phyloP scores from a whole-genome alignment of 2,888 invertebrate species.

The Abrostola tripartita region DNA sequence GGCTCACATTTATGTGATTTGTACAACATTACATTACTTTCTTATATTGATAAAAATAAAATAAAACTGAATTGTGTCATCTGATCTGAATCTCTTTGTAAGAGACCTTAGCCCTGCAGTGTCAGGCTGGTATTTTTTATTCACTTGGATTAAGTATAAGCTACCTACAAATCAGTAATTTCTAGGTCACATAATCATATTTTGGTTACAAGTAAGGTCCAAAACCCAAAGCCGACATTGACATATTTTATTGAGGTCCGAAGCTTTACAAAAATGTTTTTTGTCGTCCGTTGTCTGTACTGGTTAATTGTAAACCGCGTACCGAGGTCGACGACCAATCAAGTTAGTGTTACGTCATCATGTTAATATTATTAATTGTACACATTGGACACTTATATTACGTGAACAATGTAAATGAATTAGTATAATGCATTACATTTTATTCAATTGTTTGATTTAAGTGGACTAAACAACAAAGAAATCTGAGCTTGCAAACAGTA shows the following conservation, averaged over 20 bases:
- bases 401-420: constrained; percentile 8
- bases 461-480: too few species aligned
- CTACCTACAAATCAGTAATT: neutral
- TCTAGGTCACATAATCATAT: neutral
- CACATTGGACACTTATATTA: constrained; percentile 5
- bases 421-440: too few species aligned
- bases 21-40: too few species aligned
- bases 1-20: too few species aligned
- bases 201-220: neutral
- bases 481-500: too few species aligned
- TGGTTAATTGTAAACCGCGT: constrained; percentile 25
- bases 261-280: constrained; percentile 10
- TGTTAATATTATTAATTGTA: constrained; percentile 23
- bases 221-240: constrained; percentile 23
- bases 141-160: neutral
- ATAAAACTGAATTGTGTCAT: too few species aligned
- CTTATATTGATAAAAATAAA: too few species aligned
- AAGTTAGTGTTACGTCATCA: constrained; percentile 33
- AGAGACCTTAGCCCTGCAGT: too few species aligned
- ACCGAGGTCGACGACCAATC: constrained; percentile 51
- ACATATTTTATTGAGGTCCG: constrained; percentile 16
- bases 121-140: neutral
- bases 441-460: too few species aligned
- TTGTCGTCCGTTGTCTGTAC: constrained; percentile 8
- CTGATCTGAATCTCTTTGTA: too few species aligned